Percentiles rank a stretch among this genome's conserved stretches.
Evolutionary conservation across 1,140 invertebrate genomes (phyloP).

Genomic region (Lepidurus packardi): DNA sequence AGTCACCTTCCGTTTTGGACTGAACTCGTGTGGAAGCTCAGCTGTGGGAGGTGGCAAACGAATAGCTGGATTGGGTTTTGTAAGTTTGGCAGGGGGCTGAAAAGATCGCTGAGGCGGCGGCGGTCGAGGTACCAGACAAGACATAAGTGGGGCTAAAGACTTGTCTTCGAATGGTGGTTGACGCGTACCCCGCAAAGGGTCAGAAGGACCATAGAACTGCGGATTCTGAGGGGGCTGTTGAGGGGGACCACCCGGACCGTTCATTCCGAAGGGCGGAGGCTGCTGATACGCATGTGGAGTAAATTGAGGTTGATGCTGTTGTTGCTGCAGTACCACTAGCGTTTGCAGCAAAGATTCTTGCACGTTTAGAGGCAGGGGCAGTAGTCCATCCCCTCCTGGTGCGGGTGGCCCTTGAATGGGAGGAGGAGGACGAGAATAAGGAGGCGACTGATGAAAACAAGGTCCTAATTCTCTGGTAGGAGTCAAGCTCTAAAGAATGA

Average conservation of each 20-base stretch:
- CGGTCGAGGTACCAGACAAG: background rate
- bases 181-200: background rate
- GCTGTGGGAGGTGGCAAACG: background rate
- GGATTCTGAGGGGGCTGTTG: background rate
- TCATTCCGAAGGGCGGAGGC: background rate
- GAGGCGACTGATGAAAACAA: background rate
- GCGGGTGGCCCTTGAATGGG: background rate
- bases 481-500: background rate
- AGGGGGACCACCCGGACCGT: background rate
- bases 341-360: slow-evolving; percentile 4
- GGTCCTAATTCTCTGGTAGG: background rate
- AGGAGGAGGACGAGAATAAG: background rate
- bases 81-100: background rate
- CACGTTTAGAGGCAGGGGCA: background rate
- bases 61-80: background rate
- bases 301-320: background rate
- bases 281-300: background rate
- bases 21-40: background rate
- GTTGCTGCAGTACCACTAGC: background rate
- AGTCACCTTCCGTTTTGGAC: background rate
- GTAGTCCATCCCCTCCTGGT: background rate
- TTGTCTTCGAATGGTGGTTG: background rate
- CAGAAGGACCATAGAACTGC: background rate
- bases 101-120: background rate
- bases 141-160: background rate